Evolutionary conservation across 2,888 invertebrate genomes (phyloP), one percentile per base, ranked within the genome.

Genomic region (Lapara coniferarum): DNA sequence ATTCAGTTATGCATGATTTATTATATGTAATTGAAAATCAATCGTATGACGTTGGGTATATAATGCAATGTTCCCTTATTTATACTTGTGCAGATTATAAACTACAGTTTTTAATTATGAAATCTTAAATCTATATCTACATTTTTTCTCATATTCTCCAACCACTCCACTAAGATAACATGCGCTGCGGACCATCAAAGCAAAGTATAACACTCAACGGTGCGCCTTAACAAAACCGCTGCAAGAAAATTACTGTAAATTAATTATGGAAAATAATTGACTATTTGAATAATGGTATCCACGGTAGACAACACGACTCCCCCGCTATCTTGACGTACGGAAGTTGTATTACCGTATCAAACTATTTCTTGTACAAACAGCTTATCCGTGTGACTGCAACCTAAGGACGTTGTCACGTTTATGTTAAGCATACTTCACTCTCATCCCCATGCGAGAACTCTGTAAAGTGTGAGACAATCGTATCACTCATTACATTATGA

Each of bases 321-420:
- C 74, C 73, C 81, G 75, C 82, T 86, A 88, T 87, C 84, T 84
- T 73, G 75, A 77, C 80, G 79, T 78, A 81, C 87, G 90, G 90
- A 91, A 89, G 90, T 90, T 88, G 88, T 80, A 88, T 87, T 85
- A 88, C 84, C 82, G 77, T 88, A 88, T 89, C 87, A 80, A 85
- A 85, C 79, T 86, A 87, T 90, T 86, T 86, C 86, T 87, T 85
- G 75, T 78, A 72, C 84, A 88, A 87, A 89, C 88, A 87, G 77
- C 75, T 80, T 80, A 79, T 73, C 63, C 70, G 74, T 30, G 70
- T 73, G 71, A 70, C 74, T 71, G 71, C 75, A 71, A 78, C 71
- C 75, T 74, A 80, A 76, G 77, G 80, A 77, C 84, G 74, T 82
- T 85, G 85, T 86, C 85, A 77, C 73, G 81, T 70, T 79, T 69